Evolutionary conservation across 1,140 invertebrate species (phyloP), one percentile per base, ranked within the genome.

Genomic region (Acromyrmex heyeri): DNA sequence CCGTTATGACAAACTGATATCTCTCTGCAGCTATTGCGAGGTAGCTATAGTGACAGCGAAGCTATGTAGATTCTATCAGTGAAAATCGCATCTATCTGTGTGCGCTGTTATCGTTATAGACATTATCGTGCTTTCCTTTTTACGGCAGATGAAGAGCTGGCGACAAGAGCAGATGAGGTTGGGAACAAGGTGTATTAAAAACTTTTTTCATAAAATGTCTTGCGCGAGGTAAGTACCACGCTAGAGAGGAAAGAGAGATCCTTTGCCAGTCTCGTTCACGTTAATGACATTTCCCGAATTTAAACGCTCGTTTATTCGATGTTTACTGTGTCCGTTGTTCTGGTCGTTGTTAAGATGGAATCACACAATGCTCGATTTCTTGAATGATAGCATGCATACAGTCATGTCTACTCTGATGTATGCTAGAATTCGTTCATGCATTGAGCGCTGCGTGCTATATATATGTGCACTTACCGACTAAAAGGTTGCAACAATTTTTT

Each of bases 141-240:
- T 77, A 81, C 75, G 48, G 21, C 14, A 65, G 55, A 81, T 30
- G 64, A 61, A 61, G 70, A 12, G 27, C 24, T 53, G 53, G 59
- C 83, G 57, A 44, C 21, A 53, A 72, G 38, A 44, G 48, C 24
- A 72, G 85, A 62, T 70, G 57, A 65, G 21, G 59, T 55, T 38
- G 18, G 30, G 14, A 12, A n/a, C 55, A 6, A n/a, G n/a, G 75
- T 72, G 85, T 88, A 90, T 90, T 90, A 90, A 90, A 90, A 90
- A 90, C 76, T 91, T 88, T 91, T 91, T 91, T 85, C 89, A 90
- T 90, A 90, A 90, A 90, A 87, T 89, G 76, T 88, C 86, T 87
- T 61, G 62, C 50, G 57, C 44, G 27, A 38, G 30, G 12, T 55
- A 78, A 85, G 69, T 30, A 27, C 5, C 21, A 53, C 34, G 18